Evolutionary conservation across 2,888 invertebrate genomes (phyloP).

Genomic region (Ectemnius continuus): DNA sequence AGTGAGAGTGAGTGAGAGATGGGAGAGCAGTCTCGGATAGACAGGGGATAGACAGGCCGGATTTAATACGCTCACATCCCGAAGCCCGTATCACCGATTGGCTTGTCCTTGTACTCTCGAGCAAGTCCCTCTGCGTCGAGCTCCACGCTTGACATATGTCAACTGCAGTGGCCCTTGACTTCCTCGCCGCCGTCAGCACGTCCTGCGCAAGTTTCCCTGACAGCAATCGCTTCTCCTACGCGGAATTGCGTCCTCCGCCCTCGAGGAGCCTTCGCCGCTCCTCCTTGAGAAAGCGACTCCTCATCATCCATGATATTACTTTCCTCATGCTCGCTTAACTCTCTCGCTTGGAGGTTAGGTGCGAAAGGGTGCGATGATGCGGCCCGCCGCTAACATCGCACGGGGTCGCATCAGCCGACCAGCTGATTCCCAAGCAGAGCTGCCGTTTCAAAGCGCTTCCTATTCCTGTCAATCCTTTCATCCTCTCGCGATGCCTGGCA

Average conservation of each 20-base stretch:
- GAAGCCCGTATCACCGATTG: conserved; percentile 38
- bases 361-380: conserved; percentile 18
- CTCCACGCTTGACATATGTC: conserved; percentile 61
- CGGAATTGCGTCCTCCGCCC: conserved; percentile 46
- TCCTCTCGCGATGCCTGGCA: not conserved
- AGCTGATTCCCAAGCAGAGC: conserved; percentile 1
- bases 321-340: not conserved
- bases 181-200: conserved; percentile 33
- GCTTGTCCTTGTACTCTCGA: conserved; percentile 9
- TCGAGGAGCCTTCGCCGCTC: not conserved
- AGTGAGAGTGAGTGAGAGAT: no score
- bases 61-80: conserved; percentile 24
- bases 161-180: conserved; percentile 52
- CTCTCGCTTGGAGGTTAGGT: conserved; percentile 51
- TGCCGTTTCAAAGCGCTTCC: not conserved
- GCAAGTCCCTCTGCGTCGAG: conserved; percentile 43
- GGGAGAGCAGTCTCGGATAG: no score
- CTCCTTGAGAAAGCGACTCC: not conserved
- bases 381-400: conserved; percentile 3
- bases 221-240: conserved; percentile 35
- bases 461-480: no score
- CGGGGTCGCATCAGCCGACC: conserved; percentile 9
- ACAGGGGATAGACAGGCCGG: no score
- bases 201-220: conserved; percentile 47
- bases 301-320: not conserved